A percentile compares a stretch with the other conserved stretches of the same genome.
Conservation (phyloP, 2,888 invertebrate species). For the Ormia ochracea region DNA sequence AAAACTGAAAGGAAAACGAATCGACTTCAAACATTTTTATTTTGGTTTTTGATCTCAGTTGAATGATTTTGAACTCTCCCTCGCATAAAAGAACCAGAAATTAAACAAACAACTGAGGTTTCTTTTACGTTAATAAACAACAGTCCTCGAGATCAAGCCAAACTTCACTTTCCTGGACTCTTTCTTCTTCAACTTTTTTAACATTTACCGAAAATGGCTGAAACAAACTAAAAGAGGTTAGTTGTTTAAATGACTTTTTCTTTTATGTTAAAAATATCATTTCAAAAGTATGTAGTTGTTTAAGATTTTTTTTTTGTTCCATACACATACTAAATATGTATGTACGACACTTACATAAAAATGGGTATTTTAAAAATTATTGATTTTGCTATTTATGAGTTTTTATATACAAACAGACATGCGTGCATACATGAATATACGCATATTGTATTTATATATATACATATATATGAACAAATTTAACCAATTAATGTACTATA, state of each 20-base stretch:
- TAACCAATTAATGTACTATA: slow-evolving; percentile 16
- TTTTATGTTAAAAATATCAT: slow-evolving; percentile 35
- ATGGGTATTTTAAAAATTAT: too few species aligned
- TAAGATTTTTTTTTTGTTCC: slow-evolving; percentile 24
- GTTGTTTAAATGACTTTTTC: slow-evolving; percentile 25
- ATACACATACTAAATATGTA: neutral
- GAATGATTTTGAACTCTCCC: slow-evolving; percentile 52
- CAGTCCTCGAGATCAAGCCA: neutral
- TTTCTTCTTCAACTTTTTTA: neutral
- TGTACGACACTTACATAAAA: too few species aligned
- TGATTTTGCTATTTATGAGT: too few species aligned
- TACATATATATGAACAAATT: slow-evolving; percentile 21
- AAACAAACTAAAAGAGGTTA: slow-evolving; percentile 40
- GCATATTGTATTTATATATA: neutral
- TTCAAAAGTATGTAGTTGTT: slow-evolving; percentile 32
- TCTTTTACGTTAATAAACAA: slow-evolving; percentile 8
- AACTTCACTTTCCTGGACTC: slow-evolving; percentile 35
- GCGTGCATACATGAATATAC: too few species aligned
- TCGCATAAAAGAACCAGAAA: slow-evolving; percentile 54
- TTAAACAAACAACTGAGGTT: slow-evolving; percentile 28
- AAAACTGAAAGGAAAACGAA: slow-evolving; percentile 33
- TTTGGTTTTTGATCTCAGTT: slow-evolving; percentile 38
- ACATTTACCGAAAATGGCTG: neutral
- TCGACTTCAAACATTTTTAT: slow-evolving; percentile 36
- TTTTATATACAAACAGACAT: too few species aligned